Base-by-base conservation (phyloP, 2,113 vertebrate genomes). In the Pelvicachromis taeniatus region DNA sequence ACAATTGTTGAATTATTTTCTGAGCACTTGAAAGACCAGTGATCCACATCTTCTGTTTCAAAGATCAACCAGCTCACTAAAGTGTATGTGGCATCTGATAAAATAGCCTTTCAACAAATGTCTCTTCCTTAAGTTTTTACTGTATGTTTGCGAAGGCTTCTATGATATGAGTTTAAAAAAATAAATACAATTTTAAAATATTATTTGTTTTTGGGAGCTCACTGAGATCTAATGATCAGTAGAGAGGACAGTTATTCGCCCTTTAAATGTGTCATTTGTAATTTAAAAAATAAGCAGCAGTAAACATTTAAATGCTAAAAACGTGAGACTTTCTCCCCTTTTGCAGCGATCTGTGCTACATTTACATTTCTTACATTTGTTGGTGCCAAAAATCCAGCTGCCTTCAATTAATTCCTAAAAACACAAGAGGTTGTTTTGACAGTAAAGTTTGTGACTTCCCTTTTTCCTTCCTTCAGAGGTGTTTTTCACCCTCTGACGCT, bases 351-450 rank as follows among this genome's bases (percentile, higher is more conserved):
- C 40, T 45, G 13, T 45, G 40, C 40, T 26, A 26, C 14, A 70
- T 1, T 70, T 70, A 29, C 26, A 26, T 26, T 55, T 16, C 5
- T 78, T 82, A 13, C 12, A 58, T 35, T 42, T 59, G 26, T 59
- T 54, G 48, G 50, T 55, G 21, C 19, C 3, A 61, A 53, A 63
- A 38, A 65, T 54, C 48, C 80, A 81, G 21, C 75, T 78, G 79
- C 77, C 58, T 65, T 81, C 40, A 81, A 68, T 82, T 75, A 85
- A 87, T 81, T 90, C 79, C 88, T 91, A 80, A 82, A 91, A 90
- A 80, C 78, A 84, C 78, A 77, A 9, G n/a, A 86, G 31, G 48
- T 42, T 81, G 54, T 83, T 90, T 87, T 86, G 61, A 77, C 14
- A 12, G 11, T 52, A 17, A 86, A 81, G 75, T 87, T 78, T 65